phyloP scores from a whole-genome alignment of 2,797 vertebrate genomes.

The Poeciliopsis turneri region DNA sequence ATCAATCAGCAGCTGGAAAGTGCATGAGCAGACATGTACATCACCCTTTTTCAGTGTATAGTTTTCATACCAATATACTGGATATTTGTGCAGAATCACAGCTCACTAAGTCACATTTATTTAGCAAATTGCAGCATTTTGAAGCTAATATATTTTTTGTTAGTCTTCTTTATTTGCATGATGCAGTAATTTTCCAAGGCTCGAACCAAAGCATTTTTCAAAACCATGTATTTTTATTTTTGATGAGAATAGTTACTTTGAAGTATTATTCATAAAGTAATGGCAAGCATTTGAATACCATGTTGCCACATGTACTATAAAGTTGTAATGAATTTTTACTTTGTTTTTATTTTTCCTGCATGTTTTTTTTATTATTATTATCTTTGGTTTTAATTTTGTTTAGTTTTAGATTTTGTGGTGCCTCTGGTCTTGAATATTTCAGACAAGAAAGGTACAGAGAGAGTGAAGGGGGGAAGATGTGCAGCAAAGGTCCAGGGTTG shows the following conservation, averaged over 20 bases:
- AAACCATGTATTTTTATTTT: slow-evolving; percentile 15
- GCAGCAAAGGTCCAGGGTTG: background rate
- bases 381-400: background rate
- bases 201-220: slow-evolving; percentile 29
- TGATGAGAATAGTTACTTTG: slow-evolving; percentile 48
- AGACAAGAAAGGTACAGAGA: background rate
- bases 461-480: background rate
- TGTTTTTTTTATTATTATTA: too few relatives aligned
- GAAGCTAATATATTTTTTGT: slow-evolving; percentile 34
- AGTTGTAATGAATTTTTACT: background rate
- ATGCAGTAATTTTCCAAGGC: slow-evolving; percentile 45
- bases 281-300: background rate
- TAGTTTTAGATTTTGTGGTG: background rate
- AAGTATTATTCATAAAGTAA: slow-evolving; percentile 25
- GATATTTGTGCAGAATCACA: slow-evolving; percentile 18
- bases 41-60: slow-evolving; percentile 14
- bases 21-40: slow-evolving; percentile 17
- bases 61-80: slow-evolving; percentile 13
- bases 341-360: background rate
- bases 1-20: slow-evolving; percentile 20
- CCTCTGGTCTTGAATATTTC: background rate
- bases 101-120: slow-evolving; percentile 63
- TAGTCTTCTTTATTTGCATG: slow-evolving; percentile 46
- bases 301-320: background rate
- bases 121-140: slow-evolving; percentile 43